A percentile compares a stretch with the other conserved stretches of the same genome.
phyloP scores from a whole-genome alignment of 2,888 invertebrate species.

The Apotomis turbidana region DNA sequence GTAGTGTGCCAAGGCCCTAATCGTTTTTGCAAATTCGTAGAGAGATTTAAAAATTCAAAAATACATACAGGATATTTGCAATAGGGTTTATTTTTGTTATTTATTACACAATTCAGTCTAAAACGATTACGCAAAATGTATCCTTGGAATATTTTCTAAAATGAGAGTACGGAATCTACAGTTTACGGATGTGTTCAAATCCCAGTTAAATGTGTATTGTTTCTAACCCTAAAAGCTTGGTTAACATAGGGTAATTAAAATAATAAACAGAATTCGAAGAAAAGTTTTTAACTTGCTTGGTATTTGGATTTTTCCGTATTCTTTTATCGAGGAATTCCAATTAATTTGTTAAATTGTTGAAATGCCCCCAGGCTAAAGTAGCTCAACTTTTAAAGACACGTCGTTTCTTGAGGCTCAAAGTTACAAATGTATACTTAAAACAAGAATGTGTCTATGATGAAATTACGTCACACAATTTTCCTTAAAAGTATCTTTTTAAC shows the following conservation, averaged over 20 bases:
- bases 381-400: not conserved
- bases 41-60: not conserved
- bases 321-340: not conserved
- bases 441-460: not conserved
- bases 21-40: not conserved
- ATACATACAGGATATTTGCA: not conserved
- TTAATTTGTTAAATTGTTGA: not conserved
- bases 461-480: not conserved
- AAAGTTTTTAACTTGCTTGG: not conserved
- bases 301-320: not conserved
- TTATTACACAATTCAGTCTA: not conserved
- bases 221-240: constrained; percentile 27
- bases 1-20: not conserved
- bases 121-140: not conserved
- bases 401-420: not conserved
- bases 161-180: not conserved
- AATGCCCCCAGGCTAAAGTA: not conserved
- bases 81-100: not conserved
- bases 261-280: not conserved
- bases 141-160: not conserved
- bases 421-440: not conserved
- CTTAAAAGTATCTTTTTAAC: not conserved
- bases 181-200: constrained; percentile 8
- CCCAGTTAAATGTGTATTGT: constrained; percentile 8
- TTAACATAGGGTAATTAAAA: constrained; percentile 16